Conservation (phyloP, 2,113 vertebrate genomes). For the Burhinus oedicnemus region DNA sequence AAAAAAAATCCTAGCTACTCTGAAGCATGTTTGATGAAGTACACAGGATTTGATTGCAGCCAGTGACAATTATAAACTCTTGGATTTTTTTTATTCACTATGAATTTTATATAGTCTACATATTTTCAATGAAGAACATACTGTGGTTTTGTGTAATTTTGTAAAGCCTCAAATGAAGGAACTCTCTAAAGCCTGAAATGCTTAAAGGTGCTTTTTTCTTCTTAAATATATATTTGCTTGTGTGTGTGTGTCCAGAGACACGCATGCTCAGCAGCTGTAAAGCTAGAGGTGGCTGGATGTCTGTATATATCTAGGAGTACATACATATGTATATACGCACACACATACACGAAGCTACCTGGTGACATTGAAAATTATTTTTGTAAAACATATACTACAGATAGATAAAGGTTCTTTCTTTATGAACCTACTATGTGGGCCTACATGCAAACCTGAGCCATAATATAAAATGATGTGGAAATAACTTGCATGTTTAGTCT, state of each 20-base stretch:
- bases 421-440: neutral
- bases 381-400: neutral
- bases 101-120: neutral
- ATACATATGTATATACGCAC: neutral
- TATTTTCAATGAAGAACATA: neutral
- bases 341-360: neutral
- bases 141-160: neutral
- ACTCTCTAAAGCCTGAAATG: neutral
- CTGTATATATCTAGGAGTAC: neutral
- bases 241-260: neutral
- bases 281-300: neutral
- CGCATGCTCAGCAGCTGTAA: neutral
- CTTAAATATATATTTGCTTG: neutral
- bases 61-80: neutral
- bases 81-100: neutral
- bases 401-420: neutral
- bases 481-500: neutral
- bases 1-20: neutral
- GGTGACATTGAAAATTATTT: neutral
- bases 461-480: neutral
- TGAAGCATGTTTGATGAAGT: neutral
- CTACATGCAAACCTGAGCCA: neutral
- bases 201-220: neutral
- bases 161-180: neutral
- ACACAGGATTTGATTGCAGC: neutral